Conservation (phyloP, 2,888 invertebrate species). For the Fragum whitleyi region DNA sequence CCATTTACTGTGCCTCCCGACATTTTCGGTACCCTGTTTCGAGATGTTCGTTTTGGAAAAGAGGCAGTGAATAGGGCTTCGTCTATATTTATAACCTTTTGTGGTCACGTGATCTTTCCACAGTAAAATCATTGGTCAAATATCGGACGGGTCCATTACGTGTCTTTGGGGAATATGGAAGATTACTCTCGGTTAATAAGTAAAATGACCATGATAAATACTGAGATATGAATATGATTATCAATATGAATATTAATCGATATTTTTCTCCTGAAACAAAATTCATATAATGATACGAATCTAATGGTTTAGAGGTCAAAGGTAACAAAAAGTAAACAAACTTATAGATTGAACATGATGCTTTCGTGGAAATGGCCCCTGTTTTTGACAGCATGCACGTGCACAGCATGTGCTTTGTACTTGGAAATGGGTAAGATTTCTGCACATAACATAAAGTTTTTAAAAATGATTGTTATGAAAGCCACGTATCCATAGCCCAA, state of each 20-base stretch:
- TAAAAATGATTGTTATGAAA: no score
- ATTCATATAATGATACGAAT: conserved; percentile 1
- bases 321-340: conserved; percentile 5
- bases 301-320: not conserved
- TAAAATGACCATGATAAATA: not conserved
- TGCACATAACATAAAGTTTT: no score
- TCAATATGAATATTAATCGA: no score
- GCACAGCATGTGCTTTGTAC: conserved; percentile 25
- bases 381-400: conserved; percentile 3
- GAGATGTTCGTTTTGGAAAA: conserved; percentile 71
- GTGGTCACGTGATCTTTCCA: conserved; percentile 42
- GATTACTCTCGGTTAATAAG: not conserved
- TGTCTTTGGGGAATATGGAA: not conserved
- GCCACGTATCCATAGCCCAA: no score
- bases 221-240: not conserved
- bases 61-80: conserved; percentile 66
- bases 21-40: conserved; percentile 45
- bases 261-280: no score
- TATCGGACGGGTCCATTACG: not conserved
- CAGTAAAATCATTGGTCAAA: conserved; percentile 25
- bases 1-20: conserved; percentile 62
- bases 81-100: conserved; percentile 58
- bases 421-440: conserved; percentile 47
- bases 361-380: conserved; percentile 26
- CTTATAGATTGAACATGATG: conserved; percentile 29